Conservation (phyloP, 2,113 vertebrate species). For the Elanoides forficatus region DNA sequence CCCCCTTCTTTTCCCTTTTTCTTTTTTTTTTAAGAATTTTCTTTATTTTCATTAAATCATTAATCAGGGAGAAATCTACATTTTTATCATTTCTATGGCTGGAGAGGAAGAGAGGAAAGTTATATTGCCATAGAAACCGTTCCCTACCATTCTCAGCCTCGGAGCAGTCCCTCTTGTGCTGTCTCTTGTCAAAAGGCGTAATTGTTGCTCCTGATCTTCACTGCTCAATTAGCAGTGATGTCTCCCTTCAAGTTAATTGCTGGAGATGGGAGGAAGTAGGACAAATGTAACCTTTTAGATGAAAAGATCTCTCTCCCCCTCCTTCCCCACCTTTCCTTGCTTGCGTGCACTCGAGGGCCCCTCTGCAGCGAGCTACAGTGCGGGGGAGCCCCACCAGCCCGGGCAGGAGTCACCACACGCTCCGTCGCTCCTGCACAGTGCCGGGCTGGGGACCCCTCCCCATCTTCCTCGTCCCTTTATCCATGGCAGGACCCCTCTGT, state of each 20-base stretch:
- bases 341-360: background rate
- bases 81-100: conserved; percentile 67
- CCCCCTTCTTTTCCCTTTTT: accelerated
- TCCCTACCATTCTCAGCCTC: conserved; percentile 71
- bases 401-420: background rate
- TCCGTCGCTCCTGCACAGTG: background rate
- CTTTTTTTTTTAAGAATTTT: background rate
- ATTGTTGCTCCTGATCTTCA: conserved; percentile 77
- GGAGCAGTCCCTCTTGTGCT: conserved; percentile 69
- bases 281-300: conserved; percentile 78
- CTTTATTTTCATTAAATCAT: conserved; percentile 70
- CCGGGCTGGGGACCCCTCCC: background rate
- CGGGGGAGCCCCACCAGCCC: background rate
- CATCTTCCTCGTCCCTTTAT: background rate
- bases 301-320: conserved; percentile 59
- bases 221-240: conserved; percentile 77
- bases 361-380: background rate
- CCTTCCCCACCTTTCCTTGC: background rate
- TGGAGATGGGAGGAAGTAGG: conserved; percentile 74
- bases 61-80: conserved; percentile 64
- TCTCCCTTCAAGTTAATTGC: conserved; percentile 78
- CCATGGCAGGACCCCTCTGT: background rate
- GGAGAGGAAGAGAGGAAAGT: conserved; percentile 67
- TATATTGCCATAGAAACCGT: conserved; percentile 73
- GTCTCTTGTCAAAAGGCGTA: conserved; percentile 76